A percentile compares a stretch with the other conserved stretches of the same genome.
phyloP scores from a whole-genome alignment of 2,797 vertebrate species.

The Glyptemys insculpta region DNA sequence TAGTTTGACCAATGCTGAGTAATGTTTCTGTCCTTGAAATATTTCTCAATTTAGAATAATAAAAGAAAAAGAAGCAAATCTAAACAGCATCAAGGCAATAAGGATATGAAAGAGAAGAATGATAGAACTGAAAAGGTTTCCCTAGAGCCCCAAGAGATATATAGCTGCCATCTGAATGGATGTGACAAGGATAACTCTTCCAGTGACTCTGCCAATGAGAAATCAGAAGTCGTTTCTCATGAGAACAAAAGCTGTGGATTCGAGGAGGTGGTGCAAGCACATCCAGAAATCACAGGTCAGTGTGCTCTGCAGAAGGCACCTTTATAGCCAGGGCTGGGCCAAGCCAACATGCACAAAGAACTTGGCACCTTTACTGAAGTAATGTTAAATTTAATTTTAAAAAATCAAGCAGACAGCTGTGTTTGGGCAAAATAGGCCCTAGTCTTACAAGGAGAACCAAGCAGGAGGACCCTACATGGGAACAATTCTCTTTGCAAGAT shows the following conservation, averaged over 20 bases:
- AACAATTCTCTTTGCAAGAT: background rate
- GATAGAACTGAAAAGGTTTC: slow-evolving; percentile 64
- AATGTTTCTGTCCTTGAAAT: background rate
- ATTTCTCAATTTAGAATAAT: slow-evolving; percentile 76
- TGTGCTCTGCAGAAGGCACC: background rate
- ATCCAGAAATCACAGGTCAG: slow-evolving; percentile 77
- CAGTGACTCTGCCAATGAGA: slow-evolving; percentile 65
- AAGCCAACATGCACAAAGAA: background rate
- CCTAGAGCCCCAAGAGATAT: slow-evolving; percentile 47
- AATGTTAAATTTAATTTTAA: background rate
- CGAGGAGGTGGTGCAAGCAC: slow-evolving; percentile 15
- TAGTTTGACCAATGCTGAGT: background rate
- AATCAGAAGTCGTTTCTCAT: slow-evolving; percentile 41
- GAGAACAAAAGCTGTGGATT: slow-evolving; percentile 68
- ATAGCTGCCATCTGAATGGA: slow-evolving; percentile 51
- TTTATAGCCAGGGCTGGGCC: background rate
- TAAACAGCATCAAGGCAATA: slow-evolving; percentile 81
- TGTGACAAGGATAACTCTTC: slow-evolving; percentile 74
- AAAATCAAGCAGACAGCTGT: background rate
- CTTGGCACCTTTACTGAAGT: background rate
- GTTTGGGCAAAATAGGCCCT: background rate
- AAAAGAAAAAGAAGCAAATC: slow-evolving; percentile 86
- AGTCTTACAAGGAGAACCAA: background rate
- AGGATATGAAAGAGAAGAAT: slow-evolving; percentile 78
- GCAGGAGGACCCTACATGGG: rapidly evolving